phyloP scores from a whole-genome alignment of 2,113 vertebrate genomes.

The Jacana jacana region DNA sequence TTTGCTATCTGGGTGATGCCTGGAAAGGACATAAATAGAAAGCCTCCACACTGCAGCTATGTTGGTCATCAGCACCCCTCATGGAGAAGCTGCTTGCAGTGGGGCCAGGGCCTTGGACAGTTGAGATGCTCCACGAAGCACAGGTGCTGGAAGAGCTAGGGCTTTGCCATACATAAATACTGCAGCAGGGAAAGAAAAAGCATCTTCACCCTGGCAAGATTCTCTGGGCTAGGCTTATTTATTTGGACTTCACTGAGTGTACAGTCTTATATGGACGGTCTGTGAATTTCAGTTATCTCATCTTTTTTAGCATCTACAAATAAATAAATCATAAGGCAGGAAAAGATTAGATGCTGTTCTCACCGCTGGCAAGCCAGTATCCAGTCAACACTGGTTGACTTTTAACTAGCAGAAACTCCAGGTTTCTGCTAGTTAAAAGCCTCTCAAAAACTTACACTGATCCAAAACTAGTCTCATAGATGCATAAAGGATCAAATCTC shows the following conservation, averaged over 20 bases:
- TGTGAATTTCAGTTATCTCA: not conserved
- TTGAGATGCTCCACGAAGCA: not conserved
- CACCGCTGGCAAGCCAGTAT: not conserved
- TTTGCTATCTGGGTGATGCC: not conserved
- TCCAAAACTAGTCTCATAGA: not conserved
- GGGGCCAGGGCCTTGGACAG: not conserved
- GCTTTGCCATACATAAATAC: not conserved
- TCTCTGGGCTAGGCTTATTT: not conserved
- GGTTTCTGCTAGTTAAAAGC: not conserved
- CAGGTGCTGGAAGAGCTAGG: not conserved
- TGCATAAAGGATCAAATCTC: not conserved
- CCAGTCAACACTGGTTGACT: not conserved
- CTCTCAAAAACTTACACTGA: not conserved
- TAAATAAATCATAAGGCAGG: not conserved
- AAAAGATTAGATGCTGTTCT: not conserved
- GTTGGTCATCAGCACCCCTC: not conserved
- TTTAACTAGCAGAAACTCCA: no score
- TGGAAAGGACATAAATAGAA: not conserved
- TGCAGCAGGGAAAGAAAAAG: not conserved
- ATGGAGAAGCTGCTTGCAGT: not conserved
- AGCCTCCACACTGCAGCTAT: not conserved
- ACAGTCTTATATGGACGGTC: not conserved
- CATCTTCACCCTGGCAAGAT: not conserved
- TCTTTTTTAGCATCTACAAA: not conserved
- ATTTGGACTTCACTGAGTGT: not conserved